phyloP scores from a whole-genome alignment of 1,140 invertebrate species.

The Cryptotermes secundus region DNA sequence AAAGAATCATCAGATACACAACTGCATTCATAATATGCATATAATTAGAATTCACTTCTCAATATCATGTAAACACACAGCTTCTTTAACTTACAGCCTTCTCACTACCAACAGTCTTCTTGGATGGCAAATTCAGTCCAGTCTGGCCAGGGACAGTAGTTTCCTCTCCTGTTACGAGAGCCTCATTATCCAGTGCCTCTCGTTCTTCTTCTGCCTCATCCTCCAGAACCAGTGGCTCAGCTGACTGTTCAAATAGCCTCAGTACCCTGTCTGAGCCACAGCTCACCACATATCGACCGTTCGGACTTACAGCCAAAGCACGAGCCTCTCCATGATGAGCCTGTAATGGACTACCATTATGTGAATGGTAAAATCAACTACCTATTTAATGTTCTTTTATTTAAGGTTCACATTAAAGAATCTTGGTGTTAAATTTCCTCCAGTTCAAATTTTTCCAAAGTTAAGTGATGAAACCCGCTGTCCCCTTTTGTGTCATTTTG shows the following conservation, averaged over 20 bases:
- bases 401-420: no score
- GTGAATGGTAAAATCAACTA: background rate
- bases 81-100: conserved; percentile 67
- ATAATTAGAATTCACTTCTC: no score
- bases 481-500: no score
- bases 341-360: conserved; percentile 44
- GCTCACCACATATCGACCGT: conserved; percentile 76
- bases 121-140: conserved; percentile 77
- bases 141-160: conserved; percentile 66
- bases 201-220: conserved; percentile 87
- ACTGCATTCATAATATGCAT: no score
- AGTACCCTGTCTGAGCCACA: conserved; percentile 89
- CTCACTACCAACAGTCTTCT: conserved; percentile 89
- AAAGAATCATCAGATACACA: no score
- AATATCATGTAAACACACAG: background rate
- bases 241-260: conserved; percentile 81
- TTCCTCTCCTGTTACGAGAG: conserved; percentile 68
- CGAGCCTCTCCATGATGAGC: conserved; percentile 80
- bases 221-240: conserved; percentile 87
- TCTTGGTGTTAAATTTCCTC: no score
- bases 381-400: no score
- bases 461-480: no score
- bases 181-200: conserved; percentile 68
- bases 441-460: no score
- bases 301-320: conserved; percentile 74